Evolutionary conservation across 1,140 invertebrate species (phyloP), one percentile per base, ranked within the genome.

Genomic region (Drosophila elegans): DNA sequence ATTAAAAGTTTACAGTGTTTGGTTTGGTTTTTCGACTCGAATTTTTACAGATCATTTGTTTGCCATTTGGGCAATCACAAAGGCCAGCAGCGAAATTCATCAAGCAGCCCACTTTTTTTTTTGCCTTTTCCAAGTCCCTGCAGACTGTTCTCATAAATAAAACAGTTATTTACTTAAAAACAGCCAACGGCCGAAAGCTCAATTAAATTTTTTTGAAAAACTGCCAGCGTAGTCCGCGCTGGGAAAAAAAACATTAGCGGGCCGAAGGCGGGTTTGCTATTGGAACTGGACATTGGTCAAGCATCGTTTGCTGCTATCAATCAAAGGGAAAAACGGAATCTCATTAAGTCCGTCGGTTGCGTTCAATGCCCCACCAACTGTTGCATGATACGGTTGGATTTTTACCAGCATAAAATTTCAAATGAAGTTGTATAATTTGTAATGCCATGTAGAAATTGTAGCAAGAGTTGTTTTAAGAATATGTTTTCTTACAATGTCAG

Each of bases 151-250:
- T 63, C 81, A 84, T 84, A 84, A 84, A 84, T 85, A 84, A 84
- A 85, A 84, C 73, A 84, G 69, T 84, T 80, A 84, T 84, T 84
- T 85, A 85, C 81, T 85, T 80, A 71, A 76, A 80, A 84, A 85
- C 77, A 63, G 78, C 81, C 77, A 61, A 34, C 53, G 73, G 81
- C 41, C 42, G 76, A 80, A 84, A 85, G 81, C 73, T 80, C 81
- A 84, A 84, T 84, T 84, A 84, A 84, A 80, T 49, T 84, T 77
- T 77, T 77, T 68, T 80, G 80, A 85, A 85, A 80, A 80, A 85
- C 77, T 64, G 78, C 81, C 73, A 74, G 52, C 48, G 52, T 41
- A 45, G 44, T 3, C 21, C 25, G n/a, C 5, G 5, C 4, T 16
- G 10, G 36, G 34, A 38, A 29, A 38, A 29, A 49, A 44, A 36